Base-by-base conservation (phyloP, 2,113 vertebrate species). In the Macrotis lagotis region DNA sequence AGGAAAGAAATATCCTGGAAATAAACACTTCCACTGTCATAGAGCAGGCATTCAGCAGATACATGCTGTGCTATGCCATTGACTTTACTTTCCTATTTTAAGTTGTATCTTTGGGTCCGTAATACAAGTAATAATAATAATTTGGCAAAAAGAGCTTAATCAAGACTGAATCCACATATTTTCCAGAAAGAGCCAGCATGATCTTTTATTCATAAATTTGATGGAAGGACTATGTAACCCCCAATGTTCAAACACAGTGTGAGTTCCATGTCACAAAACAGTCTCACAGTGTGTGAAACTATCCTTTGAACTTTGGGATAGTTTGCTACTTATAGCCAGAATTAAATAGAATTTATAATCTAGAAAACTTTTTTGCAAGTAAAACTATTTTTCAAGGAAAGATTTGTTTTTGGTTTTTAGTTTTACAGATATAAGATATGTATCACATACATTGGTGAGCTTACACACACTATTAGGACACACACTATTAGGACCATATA, bases 91-190 rank as follows among this genome's bases (percentile, higher is more conserved):
- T 96, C 94, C 90, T 90, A 92, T 95, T 92, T 94, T 59, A 92
- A 97, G 96, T 97, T 98, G 93, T 97, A 96, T 96, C 97, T 95
- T 97, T 74, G 95, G 90, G 94, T 22, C 96, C 93, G 95, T 97
- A 96, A 97, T 97, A 97, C 93, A 97, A 97, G 96, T 96, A 97
- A 98, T 98, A 97, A 95, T 92, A 95, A 97, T 96, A 97, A 97
- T 98, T 95, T 97, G 93, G 48, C 90, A 91, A 97, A 93, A 93
- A 96, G 48, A 98, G 88, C 93, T 98, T 97, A 97, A 97, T 96
- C 95, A 92, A 97, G 96, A 97, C 93, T 28, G 95, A 90, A 55
- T 95, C n/a, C 95, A 48, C 96, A 0, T 91, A 0, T 96, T 92
- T 97, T 96, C 91, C 25, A 51, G 95, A 97, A 96, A 97, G 95